phyloP scores from a whole-genome alignment of 2,113 vertebrate species.

The Corapipo altera region DNA sequence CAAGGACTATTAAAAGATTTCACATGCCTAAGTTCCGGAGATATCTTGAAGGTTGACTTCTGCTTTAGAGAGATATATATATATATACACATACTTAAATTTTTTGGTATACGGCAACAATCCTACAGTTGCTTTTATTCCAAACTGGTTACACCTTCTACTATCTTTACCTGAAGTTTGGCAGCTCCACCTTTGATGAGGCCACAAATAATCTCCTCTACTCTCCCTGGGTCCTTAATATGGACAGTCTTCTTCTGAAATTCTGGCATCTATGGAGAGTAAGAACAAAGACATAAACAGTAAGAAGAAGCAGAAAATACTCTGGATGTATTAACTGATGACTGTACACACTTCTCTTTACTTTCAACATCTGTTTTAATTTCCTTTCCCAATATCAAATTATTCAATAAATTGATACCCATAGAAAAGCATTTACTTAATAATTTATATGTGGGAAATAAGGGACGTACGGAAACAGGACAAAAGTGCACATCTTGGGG shows the following conservation, averaged over 20 bases:
- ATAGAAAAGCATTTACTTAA: neutral
- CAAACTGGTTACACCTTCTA: neutral
- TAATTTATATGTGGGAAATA: neutral
- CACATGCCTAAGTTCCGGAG: neutral
- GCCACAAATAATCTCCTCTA: constrained; percentile 95
- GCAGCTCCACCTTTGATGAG: constrained; percentile 95
- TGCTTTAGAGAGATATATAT: neutral
- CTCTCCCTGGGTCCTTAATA: constrained; percentile 89
- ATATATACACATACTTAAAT: neutral
- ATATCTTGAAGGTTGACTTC: neutral
- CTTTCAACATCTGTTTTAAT: neutral
- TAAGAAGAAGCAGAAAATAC: neutral
- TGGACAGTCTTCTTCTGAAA: constrained; percentile 93
- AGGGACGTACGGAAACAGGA: neutral
- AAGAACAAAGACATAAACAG: neutral
- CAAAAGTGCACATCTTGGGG: neutral
- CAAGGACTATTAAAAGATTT: neutral
- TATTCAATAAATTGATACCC: neutral
- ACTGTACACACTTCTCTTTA: neutral
- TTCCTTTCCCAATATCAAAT: neutral
- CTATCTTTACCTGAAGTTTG: constrained; percentile 89
- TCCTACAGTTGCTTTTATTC: neutral
- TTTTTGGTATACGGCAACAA: neutral
- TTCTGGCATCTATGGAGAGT: constrained; percentile 89
- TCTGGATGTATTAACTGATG: neutral